Conservation (phyloP, 2,888 invertebrate genomes). For the Trissolcus brochymenae region DNA sequence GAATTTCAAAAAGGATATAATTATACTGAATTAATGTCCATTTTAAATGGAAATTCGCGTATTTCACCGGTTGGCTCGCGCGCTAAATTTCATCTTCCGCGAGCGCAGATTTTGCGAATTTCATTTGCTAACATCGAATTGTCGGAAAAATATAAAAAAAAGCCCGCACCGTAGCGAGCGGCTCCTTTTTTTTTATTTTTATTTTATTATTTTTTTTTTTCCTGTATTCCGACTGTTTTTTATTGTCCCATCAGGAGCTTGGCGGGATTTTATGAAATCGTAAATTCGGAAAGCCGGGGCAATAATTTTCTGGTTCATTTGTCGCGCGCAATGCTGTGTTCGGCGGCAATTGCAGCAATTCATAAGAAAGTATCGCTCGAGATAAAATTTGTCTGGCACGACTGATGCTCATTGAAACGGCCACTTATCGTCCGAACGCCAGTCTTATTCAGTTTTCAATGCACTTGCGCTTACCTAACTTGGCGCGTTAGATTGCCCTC, state of each 20-base stretch:
- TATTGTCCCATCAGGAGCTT: no score
- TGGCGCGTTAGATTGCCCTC: slow-evolving; percentile 46
- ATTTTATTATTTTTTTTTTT: no score
- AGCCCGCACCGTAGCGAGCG: no score
- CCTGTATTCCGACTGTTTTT: no score
- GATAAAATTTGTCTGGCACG: slow-evolving; percentile 54
- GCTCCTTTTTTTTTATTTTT: no score
- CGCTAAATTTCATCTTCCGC: no score
- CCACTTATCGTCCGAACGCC: slow-evolving; percentile 51
- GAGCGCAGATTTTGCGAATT: no score
- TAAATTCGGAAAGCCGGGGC: slow-evolving; percentile 23
- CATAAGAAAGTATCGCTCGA: slow-evolving; percentile 30
- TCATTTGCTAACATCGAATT: no score
- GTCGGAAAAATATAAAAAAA: no score
- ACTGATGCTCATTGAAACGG: slow-evolving; percentile 46
- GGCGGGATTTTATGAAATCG: slow-evolving; percentile 2
- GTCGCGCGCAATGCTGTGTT: slow-evolving; percentile 16
- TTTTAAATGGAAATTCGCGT: slow-evolving; percentile 24
- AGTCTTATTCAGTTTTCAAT: slow-evolving; percentile 49
- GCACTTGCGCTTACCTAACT: slow-evolving; percentile 51
- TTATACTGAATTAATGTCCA: slow-evolving; percentile 42
- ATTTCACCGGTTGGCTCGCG: slow-evolving; percentile 5
- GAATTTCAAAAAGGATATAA: slow-evolving; percentile 45
- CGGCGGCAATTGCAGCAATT: slow-evolving; percentile 36
- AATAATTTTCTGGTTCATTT: slow-evolving; percentile 35